Conservation (phyloP, 2,113 vertebrate species). For the Stigmatopora nigra region DNA sequence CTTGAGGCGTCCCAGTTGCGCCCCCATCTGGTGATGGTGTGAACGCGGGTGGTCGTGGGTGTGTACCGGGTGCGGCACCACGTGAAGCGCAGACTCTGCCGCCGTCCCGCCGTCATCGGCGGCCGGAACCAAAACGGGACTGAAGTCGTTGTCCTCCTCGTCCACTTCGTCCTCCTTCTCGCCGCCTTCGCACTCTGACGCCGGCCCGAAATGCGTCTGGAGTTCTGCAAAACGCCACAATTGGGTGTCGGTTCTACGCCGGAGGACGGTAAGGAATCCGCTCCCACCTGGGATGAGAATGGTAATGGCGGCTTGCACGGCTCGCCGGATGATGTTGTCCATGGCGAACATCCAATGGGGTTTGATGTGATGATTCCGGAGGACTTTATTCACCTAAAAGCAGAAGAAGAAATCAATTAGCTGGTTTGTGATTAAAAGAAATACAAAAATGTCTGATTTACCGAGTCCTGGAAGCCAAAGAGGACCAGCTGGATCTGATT, state of each 20-base stretch:
- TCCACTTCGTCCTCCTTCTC: constrained; percentile 79
- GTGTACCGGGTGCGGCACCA: constrained; percentile 51
- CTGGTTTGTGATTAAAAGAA: no score
- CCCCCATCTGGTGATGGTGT: constrained; percentile 65
- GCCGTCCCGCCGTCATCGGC: constrained; percentile 45
- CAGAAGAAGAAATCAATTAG: not conserved
- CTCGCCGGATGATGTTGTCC: constrained; percentile 89
- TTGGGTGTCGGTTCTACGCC: no score
- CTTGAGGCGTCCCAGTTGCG: constrained; percentile 76
- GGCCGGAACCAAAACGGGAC: constrained; percentile 37
- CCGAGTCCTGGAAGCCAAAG: constrained; percentile 92
- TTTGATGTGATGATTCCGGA: constrained; percentile 88
- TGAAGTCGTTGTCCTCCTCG: constrained; percentile 66
- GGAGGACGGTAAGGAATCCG: not conserved
- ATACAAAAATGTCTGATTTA: constrained; percentile 52
- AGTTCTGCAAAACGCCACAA: constrained; percentile 68
- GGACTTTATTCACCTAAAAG: constrained; percentile 85
- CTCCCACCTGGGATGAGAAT: constrained; percentile 85
- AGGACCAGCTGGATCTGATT: constrained; percentile 89
- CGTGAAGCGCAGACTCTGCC: constrained; percentile 22
- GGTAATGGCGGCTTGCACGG: constrained; percentile 88
- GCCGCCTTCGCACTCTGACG: constrained; percentile 75
- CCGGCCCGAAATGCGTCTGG: constrained; percentile 78
- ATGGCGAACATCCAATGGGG: constrained; percentile 96
- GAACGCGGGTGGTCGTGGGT: constrained; percentile 64